Evolutionary conservation across 2,797 vertebrate species (phyloP).

Genomic region (Poeciliopsis gracilis): DNA sequence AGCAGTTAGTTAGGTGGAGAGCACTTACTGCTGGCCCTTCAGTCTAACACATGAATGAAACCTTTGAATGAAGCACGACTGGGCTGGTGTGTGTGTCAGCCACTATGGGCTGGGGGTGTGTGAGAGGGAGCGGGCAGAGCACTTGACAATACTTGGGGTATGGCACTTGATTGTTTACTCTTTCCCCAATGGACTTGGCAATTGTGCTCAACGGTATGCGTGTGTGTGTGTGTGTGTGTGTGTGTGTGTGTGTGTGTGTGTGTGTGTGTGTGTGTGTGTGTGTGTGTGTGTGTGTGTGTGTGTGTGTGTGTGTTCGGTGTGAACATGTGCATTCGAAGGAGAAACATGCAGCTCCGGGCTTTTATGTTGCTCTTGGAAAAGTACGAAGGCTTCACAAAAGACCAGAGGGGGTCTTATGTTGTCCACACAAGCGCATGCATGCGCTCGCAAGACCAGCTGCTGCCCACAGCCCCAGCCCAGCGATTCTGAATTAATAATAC

Average conservation of each 20-base stretch:
- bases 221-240: neutral
- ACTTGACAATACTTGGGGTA: slow-evolving; percentile 66
- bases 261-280: neutral
- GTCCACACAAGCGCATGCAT: slow-evolving; percentile 53
- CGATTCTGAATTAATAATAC: slow-evolving; percentile 86
- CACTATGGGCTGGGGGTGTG: neutral
- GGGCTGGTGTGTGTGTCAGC: slow-evolving; percentile 50
- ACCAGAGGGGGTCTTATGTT: slow-evolving; percentile 55
- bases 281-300: neutral
- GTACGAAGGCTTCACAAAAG: slow-evolving; percentile 62
- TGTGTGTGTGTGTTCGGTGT: neutral
- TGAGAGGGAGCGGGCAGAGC: slow-evolving; percentile 8
- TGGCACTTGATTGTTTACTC: slow-evolving; percentile 72
- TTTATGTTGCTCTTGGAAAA: slow-evolving; percentile 46
- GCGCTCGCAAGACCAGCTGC: slow-evolving; percentile 72
- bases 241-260: neutral
- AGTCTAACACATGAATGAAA: slow-evolving; percentile 72
- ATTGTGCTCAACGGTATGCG: slow-evolving; percentile 45
- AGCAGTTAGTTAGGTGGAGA: slow-evolving; percentile 83
- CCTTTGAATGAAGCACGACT: slow-evolving; percentile 68
- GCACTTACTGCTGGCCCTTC: slow-evolving; percentile 76
- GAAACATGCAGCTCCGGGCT: slow-evolving; percentile 49
- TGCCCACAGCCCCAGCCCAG: slow-evolving; percentile 64
- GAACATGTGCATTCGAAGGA: slow-evolving; percentile 22
- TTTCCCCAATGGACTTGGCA: slow-evolving; percentile 64